Evolutionary conservation across 2,888 invertebrate genomes (phyloP).

Genomic region (Herminia tarsipennalis): DNA sequence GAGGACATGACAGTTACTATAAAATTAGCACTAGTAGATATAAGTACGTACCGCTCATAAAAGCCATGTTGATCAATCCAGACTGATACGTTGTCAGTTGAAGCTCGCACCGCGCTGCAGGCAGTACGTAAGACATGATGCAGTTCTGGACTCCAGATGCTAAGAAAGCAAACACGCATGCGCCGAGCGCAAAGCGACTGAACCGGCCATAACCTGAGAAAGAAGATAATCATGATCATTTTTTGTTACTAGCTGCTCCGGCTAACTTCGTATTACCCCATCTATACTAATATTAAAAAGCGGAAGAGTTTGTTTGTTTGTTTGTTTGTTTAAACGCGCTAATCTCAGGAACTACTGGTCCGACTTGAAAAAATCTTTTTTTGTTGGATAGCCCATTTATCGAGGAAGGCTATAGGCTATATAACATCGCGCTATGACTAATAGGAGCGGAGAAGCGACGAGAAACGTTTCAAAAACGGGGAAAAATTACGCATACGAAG

Average conservation of each 20-base stretch:
- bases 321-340: too few relatives aligned
- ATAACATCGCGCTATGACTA: too few relatives aligned
- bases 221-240: background rate
- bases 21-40: background rate
- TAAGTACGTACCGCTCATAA: slow-evolving; percentile 87
- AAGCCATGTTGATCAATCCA: slow-evolving; percentile 89
- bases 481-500: too few relatives aligned
- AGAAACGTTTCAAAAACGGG: too few relatives aligned
- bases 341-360: too few relatives aligned
- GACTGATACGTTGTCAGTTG: slow-evolving; percentile 87
- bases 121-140: slow-evolving; percentile 89
- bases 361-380: too few relatives aligned
- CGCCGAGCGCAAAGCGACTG: slow-evolving; percentile 87
- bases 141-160: slow-evolving; percentile 88
- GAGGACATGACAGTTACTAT: background rate
- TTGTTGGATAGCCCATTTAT: too few relatives aligned
- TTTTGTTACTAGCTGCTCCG: background rate
- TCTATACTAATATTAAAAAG: too few relatives aligned
- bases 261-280: too few relatives aligned
- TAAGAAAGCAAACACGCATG: slow-evolving; percentile 88
- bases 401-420: too few relatives aligned
- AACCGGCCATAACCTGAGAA: slow-evolving; percentile 88
- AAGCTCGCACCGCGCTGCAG: slow-evolving; percentile 90
- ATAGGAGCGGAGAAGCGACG: too few relatives aligned
- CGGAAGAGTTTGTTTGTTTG: too few relatives aligned